phyloP scores from a whole-genome alignment of 2,113 vertebrate species.

The Ifrita kowaldi region DNA sequence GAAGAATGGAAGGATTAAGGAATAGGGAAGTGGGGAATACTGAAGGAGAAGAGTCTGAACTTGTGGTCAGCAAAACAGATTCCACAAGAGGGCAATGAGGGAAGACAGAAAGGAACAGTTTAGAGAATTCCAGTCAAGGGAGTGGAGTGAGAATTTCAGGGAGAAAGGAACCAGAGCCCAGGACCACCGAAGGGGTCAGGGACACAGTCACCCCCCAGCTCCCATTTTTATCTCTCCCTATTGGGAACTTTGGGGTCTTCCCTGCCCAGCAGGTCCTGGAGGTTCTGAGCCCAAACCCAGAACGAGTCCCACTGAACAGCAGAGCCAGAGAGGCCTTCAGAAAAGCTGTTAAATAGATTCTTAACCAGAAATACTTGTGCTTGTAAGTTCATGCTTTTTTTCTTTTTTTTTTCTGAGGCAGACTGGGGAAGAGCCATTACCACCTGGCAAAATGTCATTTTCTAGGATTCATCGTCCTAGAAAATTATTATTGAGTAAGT shows the following conservation, averaged over 20 bases:
- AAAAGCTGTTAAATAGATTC: neutral
- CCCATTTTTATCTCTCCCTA: neutral
- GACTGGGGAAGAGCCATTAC: neutral
- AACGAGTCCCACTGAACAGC: neutral
- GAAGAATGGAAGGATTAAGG: neutral
- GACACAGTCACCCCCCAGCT: neutral
- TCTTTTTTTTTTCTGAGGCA: neutral
- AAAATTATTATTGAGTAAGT: neutral
- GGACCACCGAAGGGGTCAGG: neutral
- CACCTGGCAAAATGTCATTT: neutral
- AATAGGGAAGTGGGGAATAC: neutral
- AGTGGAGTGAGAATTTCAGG: neutral
- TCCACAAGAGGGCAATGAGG: neutral
- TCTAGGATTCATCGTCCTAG: neutral
- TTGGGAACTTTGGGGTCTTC: neutral
- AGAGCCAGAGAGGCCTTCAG: neutral
- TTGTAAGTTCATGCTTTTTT: accelerated
- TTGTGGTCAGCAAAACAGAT: neutral
- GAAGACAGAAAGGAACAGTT: neutral
- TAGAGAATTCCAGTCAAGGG: neutral
- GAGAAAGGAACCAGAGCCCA: neutral
- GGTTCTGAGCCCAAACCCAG: neutral
- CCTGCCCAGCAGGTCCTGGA: neutral
- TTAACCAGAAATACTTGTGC: neutral
- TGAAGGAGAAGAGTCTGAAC: neutral